Evolutionary conservation across 1,140 invertebrate genomes (phyloP).

Genomic region (Sitophilus oryzae): DNA sequence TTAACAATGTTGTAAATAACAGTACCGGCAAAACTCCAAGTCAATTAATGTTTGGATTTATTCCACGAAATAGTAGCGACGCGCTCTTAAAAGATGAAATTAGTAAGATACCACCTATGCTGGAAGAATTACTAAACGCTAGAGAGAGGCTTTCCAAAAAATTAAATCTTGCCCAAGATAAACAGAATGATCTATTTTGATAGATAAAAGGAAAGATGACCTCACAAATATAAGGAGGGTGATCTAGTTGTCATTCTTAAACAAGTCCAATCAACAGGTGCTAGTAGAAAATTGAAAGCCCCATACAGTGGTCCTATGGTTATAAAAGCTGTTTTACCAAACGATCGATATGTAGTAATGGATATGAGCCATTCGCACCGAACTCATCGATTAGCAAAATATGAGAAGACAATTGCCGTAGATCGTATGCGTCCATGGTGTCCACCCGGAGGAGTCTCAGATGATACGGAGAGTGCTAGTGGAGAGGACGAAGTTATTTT

Average conservation of each 20-base stretch:
- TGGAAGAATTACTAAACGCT: slow-evolving; percentile 1
- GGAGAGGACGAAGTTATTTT: slow-evolving; percentile 10
- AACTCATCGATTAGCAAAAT: background rate
- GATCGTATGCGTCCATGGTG: slow-evolving; percentile 19
- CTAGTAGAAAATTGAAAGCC: slow-evolving; percentile 27
- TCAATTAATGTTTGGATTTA: too few relatives aligned
- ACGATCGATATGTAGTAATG: slow-evolving; percentile 26
- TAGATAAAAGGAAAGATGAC: slow-evolving; percentile 6
- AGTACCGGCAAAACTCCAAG: slow-evolving; percentile 26
- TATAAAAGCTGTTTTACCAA: slow-evolving; percentile 18
- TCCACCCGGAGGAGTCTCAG: slow-evolving; percentile 9
- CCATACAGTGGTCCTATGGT: slow-evolving; percentile 28
- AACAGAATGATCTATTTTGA: slow-evolving; percentile 8
- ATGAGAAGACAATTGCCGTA: slow-evolving; percentile 10
- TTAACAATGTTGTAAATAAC: slow-evolving; percentile 27
- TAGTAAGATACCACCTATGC: background rate
- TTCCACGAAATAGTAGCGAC: background rate
- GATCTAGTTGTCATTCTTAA: slow-evolving; percentile 29
- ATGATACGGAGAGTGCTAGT: slow-evolving; percentile 7
- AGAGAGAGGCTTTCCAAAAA: background rate
- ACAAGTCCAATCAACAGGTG: slow-evolving; percentile 13
- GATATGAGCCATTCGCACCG: slow-evolving; percentile 15
- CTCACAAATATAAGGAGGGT: slow-evolving; percentile 9
- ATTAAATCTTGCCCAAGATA: slow-evolving; percentile 1
- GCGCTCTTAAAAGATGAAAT: slow-evolving; percentile 1